These are phyloP conservation scores for Rhopilema esculentum DNA, from an alignment of 30 jellyfish, hydroid and myxozoan genomes.

Conservation along the genomic window DNA sequence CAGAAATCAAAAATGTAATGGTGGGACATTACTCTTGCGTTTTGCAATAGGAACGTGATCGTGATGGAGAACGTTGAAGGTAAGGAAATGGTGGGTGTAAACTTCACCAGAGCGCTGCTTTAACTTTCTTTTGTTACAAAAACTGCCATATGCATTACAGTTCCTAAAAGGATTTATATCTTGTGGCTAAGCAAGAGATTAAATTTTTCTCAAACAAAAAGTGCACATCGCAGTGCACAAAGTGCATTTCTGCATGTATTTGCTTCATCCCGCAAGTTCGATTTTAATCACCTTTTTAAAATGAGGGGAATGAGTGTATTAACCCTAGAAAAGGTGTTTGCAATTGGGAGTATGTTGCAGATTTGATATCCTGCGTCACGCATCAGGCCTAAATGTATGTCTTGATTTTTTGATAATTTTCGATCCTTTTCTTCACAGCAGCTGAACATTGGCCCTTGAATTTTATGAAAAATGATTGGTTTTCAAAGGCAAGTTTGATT, in stretches of 20 bases:
- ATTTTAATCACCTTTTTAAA: neutral
- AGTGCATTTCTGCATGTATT: no score
- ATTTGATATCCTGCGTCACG: neutral
- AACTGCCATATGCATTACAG: neutral
- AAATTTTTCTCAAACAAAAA: no score
- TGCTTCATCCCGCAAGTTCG: no score
- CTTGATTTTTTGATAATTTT: neutral
- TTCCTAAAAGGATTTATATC: neutral
- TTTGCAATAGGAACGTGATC: no score
- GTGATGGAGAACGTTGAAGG: neutral
- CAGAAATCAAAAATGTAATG: neutral
- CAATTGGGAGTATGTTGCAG: neutral
- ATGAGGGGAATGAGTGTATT: neutral
- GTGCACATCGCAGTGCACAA: neutral
- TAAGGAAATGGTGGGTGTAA: neutral
- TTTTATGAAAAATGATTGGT: constrained; percentile 66
- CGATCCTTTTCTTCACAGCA: constrained; percentile 1
- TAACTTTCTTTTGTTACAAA: neutral
- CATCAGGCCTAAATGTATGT: neutral
- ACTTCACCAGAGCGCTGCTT: neutral
- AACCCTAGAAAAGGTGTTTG: neutral
- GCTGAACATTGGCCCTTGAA: constrained; percentile 8
- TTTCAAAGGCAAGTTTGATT: constrained; percentile 32
- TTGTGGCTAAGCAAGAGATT: neutral
- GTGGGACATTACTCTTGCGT: neutral